Percentiles rank a stretch among this genome's conserved stretches.
Evolutionary conservation across 2,888 invertebrate species (phyloP).

Genomic region (Pelosia muscerda): DNA sequence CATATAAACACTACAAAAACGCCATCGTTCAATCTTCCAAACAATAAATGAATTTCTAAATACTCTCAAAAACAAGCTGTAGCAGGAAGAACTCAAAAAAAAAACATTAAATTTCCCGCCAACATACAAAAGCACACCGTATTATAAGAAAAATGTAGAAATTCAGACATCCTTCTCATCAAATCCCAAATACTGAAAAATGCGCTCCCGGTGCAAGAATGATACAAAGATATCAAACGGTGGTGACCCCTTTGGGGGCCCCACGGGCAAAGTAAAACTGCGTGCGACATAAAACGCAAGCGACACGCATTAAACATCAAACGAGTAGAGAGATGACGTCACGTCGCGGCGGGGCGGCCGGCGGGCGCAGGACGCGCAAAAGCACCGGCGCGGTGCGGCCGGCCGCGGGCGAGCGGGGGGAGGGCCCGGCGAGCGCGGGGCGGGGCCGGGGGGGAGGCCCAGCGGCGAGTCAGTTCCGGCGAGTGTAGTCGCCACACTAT

Average conservation of each 20-base stretch:
- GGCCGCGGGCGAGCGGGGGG: slow-evolving; percentile 27
- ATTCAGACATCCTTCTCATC: slow-evolving; percentile 29
- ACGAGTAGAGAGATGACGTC: slow-evolving; percentile 22
- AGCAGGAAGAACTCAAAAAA: slow-evolving; percentile 29
- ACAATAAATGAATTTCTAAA: slow-evolving; percentile 36
- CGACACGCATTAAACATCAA: slow-evolving; percentile 39
- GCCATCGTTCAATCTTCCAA: slow-evolving; percentile 53
- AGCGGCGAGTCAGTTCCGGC: slow-evolving; percentile 56
- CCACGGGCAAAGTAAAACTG: slow-evolving; percentile 35
- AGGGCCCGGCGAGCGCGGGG: too few relatives aligned
- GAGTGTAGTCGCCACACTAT: slow-evolving; percentile 66
- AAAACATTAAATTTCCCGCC: slow-evolving; percentile 36
- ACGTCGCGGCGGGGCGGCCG: slow-evolving; percentile 22
- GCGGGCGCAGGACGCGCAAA: slow-evolving; percentile 26
- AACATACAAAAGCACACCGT: slow-evolving; percentile 33
- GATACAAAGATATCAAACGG: slow-evolving; percentile 23
- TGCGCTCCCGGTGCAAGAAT: slow-evolving; percentile 32
- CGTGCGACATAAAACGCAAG: slow-evolving; percentile 44
- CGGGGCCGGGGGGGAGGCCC: slow-evolving; percentile 9
- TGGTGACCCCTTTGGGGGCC: slow-evolving; percentile 16
- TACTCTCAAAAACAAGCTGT: slow-evolving; percentile 35
- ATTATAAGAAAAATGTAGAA: slow-evolving; percentile 40
- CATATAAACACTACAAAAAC: slow-evolving; percentile 69
- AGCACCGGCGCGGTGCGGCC: slow-evolving; percentile 27
- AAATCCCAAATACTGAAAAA: slow-evolving; percentile 22